Conservation (phyloP, 1,140 invertebrate genomes). For the Calephelis virginiensis region DNA sequence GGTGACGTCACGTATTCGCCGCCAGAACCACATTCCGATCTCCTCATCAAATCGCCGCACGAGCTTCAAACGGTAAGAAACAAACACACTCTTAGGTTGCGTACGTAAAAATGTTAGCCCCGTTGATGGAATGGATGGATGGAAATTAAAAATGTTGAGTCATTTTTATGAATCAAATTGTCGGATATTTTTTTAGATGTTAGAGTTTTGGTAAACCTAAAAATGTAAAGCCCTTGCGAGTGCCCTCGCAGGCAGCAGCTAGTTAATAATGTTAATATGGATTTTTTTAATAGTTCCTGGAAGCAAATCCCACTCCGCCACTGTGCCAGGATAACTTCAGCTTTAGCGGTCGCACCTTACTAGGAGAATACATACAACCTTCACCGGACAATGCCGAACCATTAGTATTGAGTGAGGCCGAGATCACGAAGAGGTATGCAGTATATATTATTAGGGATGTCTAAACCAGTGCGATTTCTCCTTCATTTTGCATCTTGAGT, state of each 20-base stretch:
- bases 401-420: constrained; percentile 81
- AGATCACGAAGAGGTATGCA: constrained; percentile 80
- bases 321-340: constrained; percentile 93
- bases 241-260: too few relatives aligned
- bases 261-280: constrained; percentile 7
- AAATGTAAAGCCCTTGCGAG: too few relatives aligned
- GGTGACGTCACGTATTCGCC: constrained; percentile 94
- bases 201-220: too few relatives aligned
- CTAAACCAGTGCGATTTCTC: too few relatives aligned
- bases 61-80: constrained; percentile 76
- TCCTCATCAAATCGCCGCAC: constrained; percentile 72
- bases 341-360: constrained; percentile 91
- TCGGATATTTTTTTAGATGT: too few relatives aligned
- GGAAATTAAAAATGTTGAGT: too few relatives aligned
- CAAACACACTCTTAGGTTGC: too few relatives aligned
- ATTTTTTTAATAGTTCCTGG: constrained; percentile 83
- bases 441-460: too few relatives aligned
- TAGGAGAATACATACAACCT: constrained; percentile 93
- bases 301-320: constrained; percentile 86
- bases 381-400: constrained; percentile 80
- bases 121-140: too few relatives aligned
- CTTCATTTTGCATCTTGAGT: too few relatives aligned
- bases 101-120: too few relatives aligned
- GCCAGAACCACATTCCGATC: constrained; percentile 84
- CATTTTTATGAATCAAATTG: too few relatives aligned